Percentiles rank a stretch among this genome's conserved stretches.
These are phyloP conservation scores for Actenoides hombroni DNA, from an alignment of 2,113 vertebrate species.

Conservation along the genomic window DNA sequence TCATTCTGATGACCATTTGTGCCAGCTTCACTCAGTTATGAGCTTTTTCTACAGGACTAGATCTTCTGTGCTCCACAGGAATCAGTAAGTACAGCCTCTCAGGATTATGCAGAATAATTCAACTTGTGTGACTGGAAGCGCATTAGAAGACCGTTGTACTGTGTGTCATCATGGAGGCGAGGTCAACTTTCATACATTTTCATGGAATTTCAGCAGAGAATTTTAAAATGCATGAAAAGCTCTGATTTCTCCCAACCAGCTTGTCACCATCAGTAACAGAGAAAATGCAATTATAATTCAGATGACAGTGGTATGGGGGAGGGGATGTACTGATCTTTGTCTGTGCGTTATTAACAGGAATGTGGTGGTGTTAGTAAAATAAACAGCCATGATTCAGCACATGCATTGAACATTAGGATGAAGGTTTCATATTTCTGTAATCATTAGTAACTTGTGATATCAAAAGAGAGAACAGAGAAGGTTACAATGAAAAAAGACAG, in stretches of 20 bases:
- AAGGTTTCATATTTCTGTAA: background rate
- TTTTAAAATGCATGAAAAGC: background rate
- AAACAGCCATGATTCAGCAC: background rate
- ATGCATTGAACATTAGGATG: background rate
- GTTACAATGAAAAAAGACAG: background rate
- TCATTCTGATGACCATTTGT: background rate
- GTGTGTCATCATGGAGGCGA: background rate
- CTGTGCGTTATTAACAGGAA: background rate
- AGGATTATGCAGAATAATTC: background rate
- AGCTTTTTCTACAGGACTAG: background rate
- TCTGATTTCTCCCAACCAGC: constrained; percentile 3
- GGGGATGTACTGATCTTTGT: background rate
- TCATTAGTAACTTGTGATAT: background rate
- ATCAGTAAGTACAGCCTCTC: background rate
- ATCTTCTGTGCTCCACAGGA: background rate
- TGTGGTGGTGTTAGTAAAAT: background rate
- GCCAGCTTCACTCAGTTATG: background rate
- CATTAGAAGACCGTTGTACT: background rate
- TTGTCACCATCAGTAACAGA: background rate
- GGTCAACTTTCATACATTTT: constrained; percentile 9
- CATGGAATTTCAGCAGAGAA: background rate
- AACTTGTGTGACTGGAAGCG: background rate
- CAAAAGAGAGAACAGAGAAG: background rate
- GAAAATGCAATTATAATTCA: background rate
- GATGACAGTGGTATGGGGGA: background rate